These are phyloP conservation scores for Geothlypis trichas DNA, from an alignment of 2,113 vertebrate species.

Conservation along the genomic window DNA sequence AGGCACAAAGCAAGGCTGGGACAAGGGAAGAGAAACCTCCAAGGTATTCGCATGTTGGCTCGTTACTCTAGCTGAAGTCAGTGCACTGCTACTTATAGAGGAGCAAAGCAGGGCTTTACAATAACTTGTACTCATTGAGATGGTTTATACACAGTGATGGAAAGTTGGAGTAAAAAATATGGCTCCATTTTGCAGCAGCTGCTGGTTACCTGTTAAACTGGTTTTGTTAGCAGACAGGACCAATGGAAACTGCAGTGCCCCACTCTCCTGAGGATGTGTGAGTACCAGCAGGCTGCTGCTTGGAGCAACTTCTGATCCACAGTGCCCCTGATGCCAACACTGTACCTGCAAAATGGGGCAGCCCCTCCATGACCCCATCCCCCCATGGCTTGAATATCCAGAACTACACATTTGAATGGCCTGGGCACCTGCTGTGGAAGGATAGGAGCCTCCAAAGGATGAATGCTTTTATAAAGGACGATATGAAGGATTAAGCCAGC, in stretches of 20 bases:
- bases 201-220: background rate
- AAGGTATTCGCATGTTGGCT: accelerated
- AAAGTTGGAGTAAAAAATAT: background rate
- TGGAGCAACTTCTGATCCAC: background rate
- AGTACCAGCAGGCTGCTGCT: background rate
- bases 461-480: background rate
- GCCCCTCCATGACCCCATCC: accelerated
- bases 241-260: background rate
- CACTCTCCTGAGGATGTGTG: background rate
- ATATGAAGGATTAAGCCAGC: background rate
- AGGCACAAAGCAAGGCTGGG: background rate
- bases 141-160: background rate
- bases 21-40: background rate
- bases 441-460: background rate
- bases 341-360: background rate
- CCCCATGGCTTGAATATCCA: background rate
- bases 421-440: background rate
- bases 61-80: background rate
- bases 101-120: background rate
- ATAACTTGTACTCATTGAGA: background rate
- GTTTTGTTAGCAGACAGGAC: background rate
- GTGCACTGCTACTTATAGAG: background rate
- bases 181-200: background rate
- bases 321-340: background rate
- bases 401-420: background rate